Base-by-base conservation (phyloP, 2,888 invertebrate species). In the Dolichopus griseipennis region DNA sequence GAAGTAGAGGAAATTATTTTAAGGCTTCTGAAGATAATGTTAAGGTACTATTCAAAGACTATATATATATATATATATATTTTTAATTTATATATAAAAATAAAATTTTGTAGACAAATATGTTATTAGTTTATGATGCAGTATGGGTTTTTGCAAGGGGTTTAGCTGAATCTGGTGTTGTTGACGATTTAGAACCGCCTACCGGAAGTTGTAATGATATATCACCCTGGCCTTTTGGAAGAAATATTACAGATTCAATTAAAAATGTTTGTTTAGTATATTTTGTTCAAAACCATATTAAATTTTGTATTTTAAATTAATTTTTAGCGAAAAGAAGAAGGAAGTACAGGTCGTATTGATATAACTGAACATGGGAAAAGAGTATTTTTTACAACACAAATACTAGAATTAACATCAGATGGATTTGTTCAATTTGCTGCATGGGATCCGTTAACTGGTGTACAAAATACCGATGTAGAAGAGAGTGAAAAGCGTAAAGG, bases 111-210 rank as follows among this genome's bases (percentile, higher is more conserved):
- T 78, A 90, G 87, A 86, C 87, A 0, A 85, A 86, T 73, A 85
- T 88, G 71, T 88, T 89, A 5, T 78, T 91, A 37, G 83, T 90
- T 68, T 88, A 88, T 75, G 91, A 91, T 78, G 88, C 90, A 0
- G 85, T 90, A 2, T 83, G 84, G 74, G 79, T 89, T 70, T 89
- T 90, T 75, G 85, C 87, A 10, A 85, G 84, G 72, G 86, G 87
- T 1, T 73, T 81, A 21, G 75, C 75, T 1, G 78, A 78, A 27
- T 64, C 64, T 27, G 83, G 82, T 66, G 79, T 79, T 65, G 71
- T 73, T 0, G 78, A 80, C 3, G 77, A 80, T 52, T 72, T 81
- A 0, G 71, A 72, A 37, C 71, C 74, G 0, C 77, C 77, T 0
- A 74, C 78, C 66, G 66, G 80, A 5, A 79, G 79, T 66, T 84